Percentiles rank a stretch among this genome's conserved stretches.
Evolutionary conservation across 2,888 invertebrate species (phyloP).

Genomic region (Amblyteles armatorius): DNA sequence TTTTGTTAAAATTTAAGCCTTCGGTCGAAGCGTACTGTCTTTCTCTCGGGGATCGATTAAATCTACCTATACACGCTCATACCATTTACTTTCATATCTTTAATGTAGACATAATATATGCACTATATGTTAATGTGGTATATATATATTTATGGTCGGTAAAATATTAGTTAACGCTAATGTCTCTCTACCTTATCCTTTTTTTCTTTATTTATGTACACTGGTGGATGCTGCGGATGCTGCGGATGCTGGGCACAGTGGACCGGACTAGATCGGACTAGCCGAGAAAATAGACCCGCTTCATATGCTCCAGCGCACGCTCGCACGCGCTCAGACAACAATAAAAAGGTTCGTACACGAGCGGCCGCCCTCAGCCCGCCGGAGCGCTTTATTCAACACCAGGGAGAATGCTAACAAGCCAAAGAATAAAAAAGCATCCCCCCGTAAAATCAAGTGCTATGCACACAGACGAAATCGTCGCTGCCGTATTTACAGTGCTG

Average conservation of each 20-base stretch:
- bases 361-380: slow-evolving; percentile 52
- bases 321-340: slow-evolving; percentile 56
- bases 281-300: slow-evolving; percentile 48
- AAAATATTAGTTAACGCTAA: slow-evolving; percentile 61
- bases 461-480: slow-evolving; percentile 81
- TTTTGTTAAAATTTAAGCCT: too few relatives aligned
- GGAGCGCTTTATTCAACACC: slow-evolving; percentile 66
- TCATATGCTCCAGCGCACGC: slow-evolving; percentile 43
- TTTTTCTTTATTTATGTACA: slow-evolving; percentile 60
- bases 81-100: slow-evolving; percentile 54
- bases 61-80: slow-evolving; percentile 14
- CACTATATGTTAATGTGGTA: slow-evolving; percentile 18
- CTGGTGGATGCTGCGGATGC: slow-evolving; percentile 41
- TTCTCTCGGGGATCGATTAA: slow-evolving; percentile 3
- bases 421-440: slow-evolving; percentile 62
- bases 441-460: slow-evolving; percentile 80
- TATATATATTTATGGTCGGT: slow-evolving; percentile 42
- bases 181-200: slow-evolving; percentile 59
- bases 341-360: slow-evolving; percentile 57
- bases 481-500: slow-evolving; percentile 82
- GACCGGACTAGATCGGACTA: slow-evolving; percentile 15
- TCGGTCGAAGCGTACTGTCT: background rate
- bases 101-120: slow-evolving; percentile 49
- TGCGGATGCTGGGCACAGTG: slow-evolving; percentile 21
- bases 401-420: slow-evolving; percentile 44